Evolutionary conservation across 2,797 vertebrate genomes (phyloP), one percentile per base, ranked within the genome.

Genomic region (Oreortyx pictus): DNA sequence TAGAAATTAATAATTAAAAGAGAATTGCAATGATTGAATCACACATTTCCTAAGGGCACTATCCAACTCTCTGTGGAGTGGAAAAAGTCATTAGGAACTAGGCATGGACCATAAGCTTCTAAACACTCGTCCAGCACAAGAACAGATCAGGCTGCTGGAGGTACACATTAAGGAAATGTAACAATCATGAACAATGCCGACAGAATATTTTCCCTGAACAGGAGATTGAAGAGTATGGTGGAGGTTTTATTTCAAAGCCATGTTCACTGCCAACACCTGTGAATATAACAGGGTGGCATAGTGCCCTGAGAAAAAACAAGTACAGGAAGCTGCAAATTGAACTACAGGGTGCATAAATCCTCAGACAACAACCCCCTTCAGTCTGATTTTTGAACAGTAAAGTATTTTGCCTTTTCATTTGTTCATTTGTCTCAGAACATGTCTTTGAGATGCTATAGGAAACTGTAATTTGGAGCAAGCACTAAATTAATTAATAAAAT

Each of bases 1-100:
- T 35, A 83, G 68, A 84, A 91, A 91, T 91, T 83, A 95, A 93
- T 92, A 84, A 86, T 92, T 90, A 93, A 93, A 93, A 86, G 65
- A 75, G 19, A 89, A 88, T 57, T 64, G 23, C 43, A 82, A 86
- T 86, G 68, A 84, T 35, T 62, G n/a, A 93, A 94, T 64, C n/a
- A 56, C 59, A 70, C 37, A 54, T 86, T 79, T 86, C 86, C 90
- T 89, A 60, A 90, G 87, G 92, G 84, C 76, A 85, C 33, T 37
- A 64, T 72, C 76, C 0, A 0, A 61, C 50, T 75, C 49, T 67
- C 82, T 88, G 56, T 77, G 49, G 56, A 88, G 50, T 64, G 70
- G 84, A 92, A 94, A 94, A 91, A 66, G 68, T 83, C 85, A 86
- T 92, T 93, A 89, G 73, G n/a, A 89, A 33, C 24, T 49, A 66